Evolutionary conservation across 2,113 vertebrate genomes (phyloP), one percentile per base, ranked within the genome.

Genomic region (Carassius gibelio): DNA sequence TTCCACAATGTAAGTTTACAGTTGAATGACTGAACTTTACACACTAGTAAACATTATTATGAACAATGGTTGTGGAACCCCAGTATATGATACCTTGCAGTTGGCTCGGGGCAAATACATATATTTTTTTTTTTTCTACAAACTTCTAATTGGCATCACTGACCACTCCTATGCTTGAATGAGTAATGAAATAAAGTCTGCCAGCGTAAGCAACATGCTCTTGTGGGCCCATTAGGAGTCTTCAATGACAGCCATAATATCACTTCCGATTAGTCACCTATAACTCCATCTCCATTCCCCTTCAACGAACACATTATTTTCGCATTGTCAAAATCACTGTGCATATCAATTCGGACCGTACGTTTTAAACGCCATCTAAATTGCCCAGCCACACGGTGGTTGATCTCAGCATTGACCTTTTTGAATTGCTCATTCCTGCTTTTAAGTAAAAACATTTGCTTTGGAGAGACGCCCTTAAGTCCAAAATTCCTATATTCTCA

Each of bases 391-490:
- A 61, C 52, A 62, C 3, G 10, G 42, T 55, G 34, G 34, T 64
- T 36, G 13, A 64, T 55, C 45, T 89, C 50, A 34, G 9, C 72
- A 6, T 34, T 57, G 75, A 38, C 79, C 3, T 5, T 38, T 50
- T 88, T 59, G 7, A 62, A 71, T n/a, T 26, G 30, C n/a, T 80
- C 62, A 30, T 82, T 61, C 8, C 50, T 42, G 26, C 14, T 8
- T 57, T 85, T 78, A 83, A 69, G 75, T 75, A 23, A 79, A 68
- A 89, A 75, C 30, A 75, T 87, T 87, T 83, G 72, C 61, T 38
- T 38, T 19, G 38, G 75, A 87, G 61, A 15, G 10, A 21, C 34
- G 61, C 23, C 42, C 14, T 8, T 68, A 62, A 52, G 52, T n/a
- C 19, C 15, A 68, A 75, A 62, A 74, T 34, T 61, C 72, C 42